Evolutionary conservation across 2,797 vertebrate species (phyloP).

Genomic region (Chromis chromis): DNA sequence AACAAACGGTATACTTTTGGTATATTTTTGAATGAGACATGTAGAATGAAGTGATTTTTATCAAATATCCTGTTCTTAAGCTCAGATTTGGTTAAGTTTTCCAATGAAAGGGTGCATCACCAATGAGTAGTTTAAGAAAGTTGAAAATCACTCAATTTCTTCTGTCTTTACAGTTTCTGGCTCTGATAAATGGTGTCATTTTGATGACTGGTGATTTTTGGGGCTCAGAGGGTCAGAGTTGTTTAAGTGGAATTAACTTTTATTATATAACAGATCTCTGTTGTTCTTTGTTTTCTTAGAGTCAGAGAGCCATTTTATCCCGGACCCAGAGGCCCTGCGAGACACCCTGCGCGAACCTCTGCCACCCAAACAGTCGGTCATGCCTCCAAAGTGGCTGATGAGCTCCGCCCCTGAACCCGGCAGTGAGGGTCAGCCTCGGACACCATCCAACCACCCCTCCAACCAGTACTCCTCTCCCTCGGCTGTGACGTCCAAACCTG

Average conservation of each 20-base stretch:
- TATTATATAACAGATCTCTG: background rate
- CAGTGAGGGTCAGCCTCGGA: slow-evolving; percentile 78
- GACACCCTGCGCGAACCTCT: slow-evolving; percentile 85
- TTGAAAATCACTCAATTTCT: too few species aligned
- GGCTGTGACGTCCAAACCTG: slow-evolving; percentile 74
- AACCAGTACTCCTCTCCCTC: slow-evolving; percentile 76
- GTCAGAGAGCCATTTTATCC: slow-evolving; percentile 84
- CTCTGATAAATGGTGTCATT: too few species aligned
- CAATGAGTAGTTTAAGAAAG: too few species aligned
- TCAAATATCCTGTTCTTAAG: too few species aligned
- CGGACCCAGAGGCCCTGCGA: slow-evolving; percentile 84
- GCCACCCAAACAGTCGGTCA: slow-evolving; percentile 87
- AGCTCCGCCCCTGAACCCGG: slow-evolving; percentile 85
- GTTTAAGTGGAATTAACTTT: background rate
- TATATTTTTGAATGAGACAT: too few species aligned
- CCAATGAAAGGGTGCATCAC: too few species aligned
- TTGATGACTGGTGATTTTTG: too few species aligned
- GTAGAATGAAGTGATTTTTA: too few species aligned
- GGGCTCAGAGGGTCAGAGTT: too few species aligned
- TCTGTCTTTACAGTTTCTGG: too few species aligned
- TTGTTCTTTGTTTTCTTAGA: slow-evolving; percentile 78
- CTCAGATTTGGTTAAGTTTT: too few species aligned
- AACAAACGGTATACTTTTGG: too few species aligned
- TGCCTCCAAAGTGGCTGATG: slow-evolving; percentile 92
- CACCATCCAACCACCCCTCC: slow-evolving; percentile 73